Evolutionary conservation across 2,113 vertebrate species (phyloP).

Genomic region (Ophthalmolycus amberensis): DNA sequence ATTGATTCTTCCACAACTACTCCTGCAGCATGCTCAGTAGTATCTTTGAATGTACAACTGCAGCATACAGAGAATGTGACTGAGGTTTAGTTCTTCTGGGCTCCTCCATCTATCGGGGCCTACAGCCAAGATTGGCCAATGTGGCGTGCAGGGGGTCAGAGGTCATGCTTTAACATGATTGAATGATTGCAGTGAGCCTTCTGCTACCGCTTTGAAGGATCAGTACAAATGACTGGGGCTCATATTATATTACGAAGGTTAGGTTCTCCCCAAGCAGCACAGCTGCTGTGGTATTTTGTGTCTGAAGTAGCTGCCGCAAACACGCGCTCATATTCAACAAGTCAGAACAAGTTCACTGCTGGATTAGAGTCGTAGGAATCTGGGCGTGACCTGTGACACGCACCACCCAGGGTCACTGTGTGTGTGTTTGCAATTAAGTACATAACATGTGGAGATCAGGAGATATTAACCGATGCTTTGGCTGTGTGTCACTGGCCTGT

Average conservation of each 20-base stretch:
- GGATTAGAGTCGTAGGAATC: constrained; percentile 21
- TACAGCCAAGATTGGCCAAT: background rate
- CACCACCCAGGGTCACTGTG: constrained; percentile 43
- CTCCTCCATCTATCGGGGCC: background rate
- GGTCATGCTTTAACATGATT: constrained; percentile 54
- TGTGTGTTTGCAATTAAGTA: constrained; percentile 41
- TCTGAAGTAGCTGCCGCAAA: constrained; percentile 28
- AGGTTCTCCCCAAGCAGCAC: constrained; percentile 18
- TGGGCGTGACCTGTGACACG: constrained; percentile 38
- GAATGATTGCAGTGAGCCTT: constrained; percentile 42
- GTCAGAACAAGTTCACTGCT: constrained; percentile 16
- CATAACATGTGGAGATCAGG: constrained; percentile 63
- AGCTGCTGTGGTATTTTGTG: constrained; percentile 48
- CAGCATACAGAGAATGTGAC: no score
- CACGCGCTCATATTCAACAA: constrained; percentile 26
- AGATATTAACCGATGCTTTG: constrained; percentile 61
- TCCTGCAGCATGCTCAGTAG: background rate
- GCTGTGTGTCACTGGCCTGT: constrained; percentile 65
- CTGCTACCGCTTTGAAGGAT: constrained; percentile 42
- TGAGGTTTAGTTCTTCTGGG: background rate
- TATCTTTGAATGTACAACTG: background rate
- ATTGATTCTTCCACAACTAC: background rate
- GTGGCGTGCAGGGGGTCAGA: constrained; percentile 21
- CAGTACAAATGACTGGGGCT: constrained; percentile 34
- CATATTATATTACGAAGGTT: constrained; percentile 37